phyloP scores from a whole-genome alignment of 2,888 invertebrate species.

The Ochropleura leucogaster region DNA sequence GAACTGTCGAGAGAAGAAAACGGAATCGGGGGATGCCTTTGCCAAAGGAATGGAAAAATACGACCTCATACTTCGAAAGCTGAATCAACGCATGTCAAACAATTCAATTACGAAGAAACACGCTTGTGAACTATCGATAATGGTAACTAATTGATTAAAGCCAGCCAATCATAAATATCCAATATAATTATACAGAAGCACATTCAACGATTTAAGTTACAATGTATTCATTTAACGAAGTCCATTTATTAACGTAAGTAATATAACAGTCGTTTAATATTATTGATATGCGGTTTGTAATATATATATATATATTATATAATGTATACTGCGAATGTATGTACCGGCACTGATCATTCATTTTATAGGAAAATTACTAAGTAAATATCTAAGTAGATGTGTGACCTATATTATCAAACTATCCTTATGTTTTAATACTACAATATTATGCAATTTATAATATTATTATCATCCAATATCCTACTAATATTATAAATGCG shows the following conservation, averaged over 20 bases:
- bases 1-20: neutral
- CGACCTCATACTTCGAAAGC: neutral
- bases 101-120: slow-evolving; percentile 29
- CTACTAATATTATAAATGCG: no score
- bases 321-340: neutral
- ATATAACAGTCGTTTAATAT: slow-evolving; percentile 1
- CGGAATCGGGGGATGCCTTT: neutral
- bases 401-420: slow-evolving; percentile 10
- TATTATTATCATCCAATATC: neutral
- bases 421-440: slow-evolving; percentile 1
- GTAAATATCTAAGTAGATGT: neutral
- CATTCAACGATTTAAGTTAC: slow-evolving; percentile 12
- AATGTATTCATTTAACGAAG: slow-evolving; percentile 15
- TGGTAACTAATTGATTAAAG: slow-evolving; percentile 33
- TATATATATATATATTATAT: no score
- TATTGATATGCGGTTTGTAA: neutral
- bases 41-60: neutral
- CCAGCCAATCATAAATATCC: slow-evolving; percentile 21
- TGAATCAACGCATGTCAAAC: neutral
- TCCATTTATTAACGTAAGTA: neutral
- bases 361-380: slow-evolving; percentile 8
- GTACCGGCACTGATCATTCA: neutral
- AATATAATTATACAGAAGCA: slow-evolving; percentile 14
- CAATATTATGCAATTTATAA: neutral
- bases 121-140: slow-evolving; percentile 10